phyloP scores from a whole-genome alignment of 2,797 vertebrate genomes.

The Dallia pectoralis region DNA sequence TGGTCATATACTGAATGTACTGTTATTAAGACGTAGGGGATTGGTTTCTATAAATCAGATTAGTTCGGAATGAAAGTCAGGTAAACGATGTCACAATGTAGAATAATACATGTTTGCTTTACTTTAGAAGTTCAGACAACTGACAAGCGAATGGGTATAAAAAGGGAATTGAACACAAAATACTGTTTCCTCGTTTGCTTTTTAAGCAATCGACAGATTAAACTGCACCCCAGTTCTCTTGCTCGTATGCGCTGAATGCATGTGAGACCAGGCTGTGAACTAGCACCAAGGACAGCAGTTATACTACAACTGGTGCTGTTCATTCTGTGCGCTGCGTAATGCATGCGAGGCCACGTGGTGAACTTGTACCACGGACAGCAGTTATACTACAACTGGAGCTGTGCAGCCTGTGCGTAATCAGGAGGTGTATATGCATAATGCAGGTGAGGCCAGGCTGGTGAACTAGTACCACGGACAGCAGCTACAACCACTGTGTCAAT shows the following conservation, averaged over 20 bases:
- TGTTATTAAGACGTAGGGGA: not conserved
- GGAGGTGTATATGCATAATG: no score
- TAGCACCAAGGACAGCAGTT: slow-evolving; percentile 6
- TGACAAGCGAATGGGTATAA: not conserved
- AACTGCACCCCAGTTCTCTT: not conserved
- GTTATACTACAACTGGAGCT: not conserved
- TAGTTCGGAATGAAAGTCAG: not conserved
- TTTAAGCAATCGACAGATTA: not conserved
- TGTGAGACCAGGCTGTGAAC: not conserved
- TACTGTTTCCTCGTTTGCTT: not conserved
- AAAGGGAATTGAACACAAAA: not conserved
- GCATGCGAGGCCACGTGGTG: not conserved
- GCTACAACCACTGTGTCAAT: not conserved
- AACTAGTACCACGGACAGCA: slow-evolving; percentile 3
- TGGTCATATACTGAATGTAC: not conserved
- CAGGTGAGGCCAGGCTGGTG: not conserved
- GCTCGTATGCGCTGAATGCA: not conserved
- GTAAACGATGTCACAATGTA: not conserved
- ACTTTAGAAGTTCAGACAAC: not conserved
- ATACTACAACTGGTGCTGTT: not conserved
- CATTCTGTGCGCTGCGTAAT: not conserved
- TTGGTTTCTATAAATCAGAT: not conserved
- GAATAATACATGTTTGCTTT: not conserved
- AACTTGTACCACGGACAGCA: slow-evolving; percentile 2
- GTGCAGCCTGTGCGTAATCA: not conserved